Evolutionary conservation across 1,140 invertebrate species (phyloP).

Genomic region (Gerris buenoi): DNA sequence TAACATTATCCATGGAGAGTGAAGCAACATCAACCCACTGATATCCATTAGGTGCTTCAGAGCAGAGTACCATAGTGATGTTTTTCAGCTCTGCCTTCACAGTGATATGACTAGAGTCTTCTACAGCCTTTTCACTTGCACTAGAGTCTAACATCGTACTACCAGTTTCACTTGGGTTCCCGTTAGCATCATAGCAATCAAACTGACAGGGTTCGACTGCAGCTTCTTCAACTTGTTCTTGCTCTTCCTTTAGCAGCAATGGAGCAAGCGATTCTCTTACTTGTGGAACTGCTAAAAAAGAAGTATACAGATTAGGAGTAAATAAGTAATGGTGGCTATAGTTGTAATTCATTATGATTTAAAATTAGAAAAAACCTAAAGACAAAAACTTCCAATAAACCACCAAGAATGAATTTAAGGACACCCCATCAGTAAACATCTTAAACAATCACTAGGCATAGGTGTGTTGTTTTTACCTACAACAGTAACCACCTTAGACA

Average conservation of each 20-base stretch:
- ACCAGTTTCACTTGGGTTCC: not conserved
- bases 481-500: too few species aligned
- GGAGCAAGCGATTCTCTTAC: not conserved
- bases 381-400: too few species aligned
- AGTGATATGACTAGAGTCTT: not conserved
- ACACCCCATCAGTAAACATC: too few species aligned
- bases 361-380: not conserved
- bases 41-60: constrained; percentile 22
- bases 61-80: constrained; percentile 20
- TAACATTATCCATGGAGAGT: constrained; percentile 30
- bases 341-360: too few species aligned
- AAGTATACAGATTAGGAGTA: constrained; percentile 4
- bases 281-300: not conserved
- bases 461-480: too few species aligned
- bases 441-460: too few species aligned
- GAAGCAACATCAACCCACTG: constrained; percentile 28
- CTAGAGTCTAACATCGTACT: not conserved
- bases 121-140: not conserved
- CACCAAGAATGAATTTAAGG: too few species aligned
- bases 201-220: too few species aligned
- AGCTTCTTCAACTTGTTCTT: too few species aligned
- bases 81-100: not conserved
- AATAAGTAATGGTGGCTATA: too few species aligned
- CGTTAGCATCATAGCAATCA: too few species aligned
- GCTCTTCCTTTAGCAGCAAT: not conserved